A percentile compares a stretch with the other conserved stretches of the same genome.
Evolutionary conservation across 2,888 invertebrate species (phyloP).

Genomic region (Caenorhabditis auriculariae): DNA sequence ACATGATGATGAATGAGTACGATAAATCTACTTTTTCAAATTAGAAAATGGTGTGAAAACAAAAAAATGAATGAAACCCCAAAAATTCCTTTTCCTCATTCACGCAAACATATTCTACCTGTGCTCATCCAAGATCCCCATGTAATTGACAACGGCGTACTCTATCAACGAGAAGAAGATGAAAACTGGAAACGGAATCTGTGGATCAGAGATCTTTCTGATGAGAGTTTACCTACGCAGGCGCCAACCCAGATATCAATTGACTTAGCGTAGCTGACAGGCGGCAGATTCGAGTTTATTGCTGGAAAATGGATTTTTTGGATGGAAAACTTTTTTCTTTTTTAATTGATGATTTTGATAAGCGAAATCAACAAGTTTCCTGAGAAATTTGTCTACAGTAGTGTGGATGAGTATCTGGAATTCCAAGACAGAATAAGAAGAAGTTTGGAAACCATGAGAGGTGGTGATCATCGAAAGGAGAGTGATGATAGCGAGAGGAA

Average conservation of each 20-base stretch:
- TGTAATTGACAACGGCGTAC: slow-evolving; percentile 62
- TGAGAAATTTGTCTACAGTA: no score
- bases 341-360: neutral
- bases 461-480: slow-evolving; percentile 63
- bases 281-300: slow-evolving; percentile 63
- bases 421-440: no score
- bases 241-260: slow-evolving; percentile 62
- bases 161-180: slow-evolving; percentile 62
- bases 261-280: slow-evolving; percentile 62
- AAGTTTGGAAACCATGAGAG: slow-evolving; percentile 55
- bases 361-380: neutral
- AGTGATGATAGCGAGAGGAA: slow-evolving; percentile 62
- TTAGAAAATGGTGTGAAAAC: neutral
- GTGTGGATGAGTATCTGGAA: neutral
- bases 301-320: slow-evolving; percentile 28
- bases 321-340: neutral
- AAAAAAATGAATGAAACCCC: neutral
- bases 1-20: no score
- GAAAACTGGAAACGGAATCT: slow-evolving; percentile 38
- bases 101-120: slow-evolving; percentile 21
- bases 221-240: slow-evolving; percentile 43
- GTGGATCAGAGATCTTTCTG: neutral
- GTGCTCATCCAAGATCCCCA: slow-evolving; percentile 62
- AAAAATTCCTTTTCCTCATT: neutral
- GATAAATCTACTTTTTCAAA: no score